Evolutionary conservation across 2,888 invertebrate genomes (phyloP).

Genomic region (Hofmannophila pseudospretella): DNA sequence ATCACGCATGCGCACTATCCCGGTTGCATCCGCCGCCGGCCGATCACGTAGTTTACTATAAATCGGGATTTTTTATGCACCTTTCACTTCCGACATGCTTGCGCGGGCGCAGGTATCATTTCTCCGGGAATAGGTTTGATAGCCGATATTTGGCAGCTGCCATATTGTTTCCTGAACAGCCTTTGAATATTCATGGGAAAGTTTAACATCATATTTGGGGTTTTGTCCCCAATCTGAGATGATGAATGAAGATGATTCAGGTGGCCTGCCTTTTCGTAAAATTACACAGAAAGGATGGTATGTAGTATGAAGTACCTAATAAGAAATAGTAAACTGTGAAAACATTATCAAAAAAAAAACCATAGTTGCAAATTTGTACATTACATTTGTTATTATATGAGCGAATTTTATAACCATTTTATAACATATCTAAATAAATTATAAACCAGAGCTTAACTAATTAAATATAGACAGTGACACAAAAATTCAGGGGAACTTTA

Average conservation of each 20-base stretch:
- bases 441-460: too few species aligned
- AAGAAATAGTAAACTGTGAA: too few species aligned
- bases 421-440: too few species aligned
- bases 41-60: conserved; percentile 35
- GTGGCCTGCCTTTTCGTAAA: too few species aligned
- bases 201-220: conserved; percentile 15
- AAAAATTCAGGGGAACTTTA: too few species aligned
- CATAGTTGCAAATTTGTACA: too few species aligned
- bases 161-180: conserved; percentile 43
- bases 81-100: conserved; percentile 74
- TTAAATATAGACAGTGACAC: too few species aligned
- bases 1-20: conserved; percentile 41
- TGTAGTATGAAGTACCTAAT: too few species aligned
- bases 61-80: conserved; percentile 57
- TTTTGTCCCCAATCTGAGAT: not conserved
- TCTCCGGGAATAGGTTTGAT: conserved; percentile 40
- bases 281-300: too few species aligned
- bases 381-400: too few species aligned
- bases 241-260: not conserved
- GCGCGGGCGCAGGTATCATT: conserved; percentile 49
- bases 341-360: too few species aligned
- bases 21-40: conserved; percentile 30
- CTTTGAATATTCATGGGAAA: conserved; percentile 50
- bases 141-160: conserved; percentile 49
- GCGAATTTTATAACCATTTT: too few species aligned